Percentiles rank a stretch among this genome's conserved stretches.
Evolutionary conservation across 2,113 vertebrate genomes (phyloP).

Genomic region (Microcebus tavaratra): DNA sequence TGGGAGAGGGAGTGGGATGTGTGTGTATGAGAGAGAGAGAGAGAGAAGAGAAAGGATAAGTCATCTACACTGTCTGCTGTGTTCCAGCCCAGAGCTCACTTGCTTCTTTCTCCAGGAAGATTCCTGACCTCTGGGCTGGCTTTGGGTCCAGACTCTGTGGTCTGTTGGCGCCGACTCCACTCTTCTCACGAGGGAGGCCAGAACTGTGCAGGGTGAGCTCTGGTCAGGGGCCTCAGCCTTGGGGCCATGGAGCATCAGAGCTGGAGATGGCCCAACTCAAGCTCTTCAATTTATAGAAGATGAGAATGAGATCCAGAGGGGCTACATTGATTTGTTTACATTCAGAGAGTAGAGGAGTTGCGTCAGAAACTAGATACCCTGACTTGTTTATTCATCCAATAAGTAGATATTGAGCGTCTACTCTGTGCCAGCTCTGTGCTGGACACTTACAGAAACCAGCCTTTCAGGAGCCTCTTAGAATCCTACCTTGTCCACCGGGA

Average conservation of each 20-base stretch:
- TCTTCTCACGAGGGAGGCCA: background rate
- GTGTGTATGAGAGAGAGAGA: background rate
- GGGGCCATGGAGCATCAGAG: background rate
- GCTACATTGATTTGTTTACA: background rate
- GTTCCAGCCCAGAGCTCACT: background rate
- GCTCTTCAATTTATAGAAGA: background rate
- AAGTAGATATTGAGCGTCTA: background rate
- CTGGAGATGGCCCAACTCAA: background rate
- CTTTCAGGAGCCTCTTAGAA: background rate
- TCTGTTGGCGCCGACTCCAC: background rate
- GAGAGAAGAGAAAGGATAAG: background rate
- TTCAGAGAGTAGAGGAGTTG: background rate
- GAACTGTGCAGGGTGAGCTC: background rate
- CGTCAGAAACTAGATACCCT: background rate
- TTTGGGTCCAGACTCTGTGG: background rate
- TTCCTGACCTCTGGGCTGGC: background rate
- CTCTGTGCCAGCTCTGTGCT: background rate
- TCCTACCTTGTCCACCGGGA: background rate
- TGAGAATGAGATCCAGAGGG: background rate
- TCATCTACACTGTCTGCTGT: background rate
- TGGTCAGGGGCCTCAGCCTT: background rate
- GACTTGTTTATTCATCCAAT: background rate
- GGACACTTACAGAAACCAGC: background rate
- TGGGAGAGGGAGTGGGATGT: background rate
- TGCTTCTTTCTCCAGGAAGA: background rate